Conservation (phyloP, 2,113 vertebrate species). For the Hippocampus comes region DNA sequence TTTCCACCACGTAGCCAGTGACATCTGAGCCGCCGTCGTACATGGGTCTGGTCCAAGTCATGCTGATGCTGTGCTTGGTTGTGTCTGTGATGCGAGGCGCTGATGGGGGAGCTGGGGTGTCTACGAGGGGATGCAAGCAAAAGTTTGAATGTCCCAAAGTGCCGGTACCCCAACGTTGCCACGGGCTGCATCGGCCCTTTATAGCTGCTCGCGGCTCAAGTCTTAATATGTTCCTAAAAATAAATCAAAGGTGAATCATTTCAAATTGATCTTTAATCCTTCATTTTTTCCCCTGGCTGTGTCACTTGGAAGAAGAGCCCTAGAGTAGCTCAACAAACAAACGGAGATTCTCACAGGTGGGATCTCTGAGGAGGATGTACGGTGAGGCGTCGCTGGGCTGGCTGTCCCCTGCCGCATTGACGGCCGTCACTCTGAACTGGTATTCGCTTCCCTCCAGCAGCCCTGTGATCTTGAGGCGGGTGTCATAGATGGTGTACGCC, state of each 20-base stretch:
- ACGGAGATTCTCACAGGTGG: conserved; percentile 82
- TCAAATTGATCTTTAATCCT: not conserved
- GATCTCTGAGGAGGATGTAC: conserved; percentile 90
- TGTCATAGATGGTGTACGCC: conserved; percentile 91
- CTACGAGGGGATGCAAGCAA: conserved; percentile 60
- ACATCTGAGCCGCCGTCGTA: conserved; percentile 93
- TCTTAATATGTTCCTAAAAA: not conserved
- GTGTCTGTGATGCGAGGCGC: conserved; percentile 89
- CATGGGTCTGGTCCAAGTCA: conserved; percentile 92
- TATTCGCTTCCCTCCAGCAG: conserved; percentile 93
- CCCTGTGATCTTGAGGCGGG: conserved; percentile 88
- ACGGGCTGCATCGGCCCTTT: not conserved
- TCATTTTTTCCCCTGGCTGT: not conserved
- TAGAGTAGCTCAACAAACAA: not conserved
- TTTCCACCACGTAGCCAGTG: conserved; percentile 89
- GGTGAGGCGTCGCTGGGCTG: conserved; percentile 90
- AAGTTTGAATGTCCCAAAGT: not conserved
- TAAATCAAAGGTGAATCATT: not conserved
- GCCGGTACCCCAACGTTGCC: not conserved
- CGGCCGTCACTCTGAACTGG: conserved; percentile 93
- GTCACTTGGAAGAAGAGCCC: not conserved
- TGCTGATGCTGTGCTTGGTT: conserved; percentile 89
- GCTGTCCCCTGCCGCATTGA: conserved; percentile 91
- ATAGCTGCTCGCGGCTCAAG: no score
- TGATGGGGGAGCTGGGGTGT: conserved; percentile 92